A percentile compares a stretch with the other conserved stretches of the same genome.
Evolutionary conservation across 2,797 vertebrate genomes (phyloP).

Genomic region (Pristis pectinata): DNA sequence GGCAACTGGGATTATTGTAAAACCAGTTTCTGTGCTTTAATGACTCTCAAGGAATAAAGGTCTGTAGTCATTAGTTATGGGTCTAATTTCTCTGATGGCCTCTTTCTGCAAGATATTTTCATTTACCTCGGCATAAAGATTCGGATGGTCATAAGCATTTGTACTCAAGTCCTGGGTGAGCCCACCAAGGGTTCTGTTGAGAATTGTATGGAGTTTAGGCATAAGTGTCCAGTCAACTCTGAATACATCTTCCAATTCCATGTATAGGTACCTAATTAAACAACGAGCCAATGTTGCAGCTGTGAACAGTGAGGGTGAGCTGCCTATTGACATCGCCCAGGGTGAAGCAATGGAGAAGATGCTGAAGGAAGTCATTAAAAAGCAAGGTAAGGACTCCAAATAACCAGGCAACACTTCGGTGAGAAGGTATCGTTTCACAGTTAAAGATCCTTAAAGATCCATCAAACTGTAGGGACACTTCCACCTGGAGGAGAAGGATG

Average conservation of each 20-base stretch:
- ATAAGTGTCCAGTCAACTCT: not conserved
- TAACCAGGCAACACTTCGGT: not conserved
- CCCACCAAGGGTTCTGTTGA: not conserved
- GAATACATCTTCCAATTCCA: not conserved
- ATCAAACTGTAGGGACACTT: not conserved
- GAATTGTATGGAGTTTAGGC: not conserved
- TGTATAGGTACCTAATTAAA: conserved; percentile 53
- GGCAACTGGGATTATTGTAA: too few species aligned
- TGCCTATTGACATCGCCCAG: conserved; percentile 71
- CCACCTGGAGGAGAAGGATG: not conserved
- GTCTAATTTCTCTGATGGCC: not conserved
- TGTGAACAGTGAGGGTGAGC: conserved; percentile 76
- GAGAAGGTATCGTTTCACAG: not conserved
- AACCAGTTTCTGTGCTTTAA: too few species aligned
- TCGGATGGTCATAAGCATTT: not conserved
- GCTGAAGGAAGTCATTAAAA: conserved; percentile 71
- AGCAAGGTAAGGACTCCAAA: conserved; percentile 59
- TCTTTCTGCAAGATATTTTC: not conserved
- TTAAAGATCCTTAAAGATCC: not conserved
- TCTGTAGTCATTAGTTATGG: not conserved
- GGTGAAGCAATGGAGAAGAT: conserved; percentile 71
- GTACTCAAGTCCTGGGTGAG: not conserved
- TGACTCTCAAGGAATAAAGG: too few species aligned
- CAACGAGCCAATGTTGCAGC: conserved; percentile 66
- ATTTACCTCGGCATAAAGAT: not conserved